Conservation (phyloP, 2,888 invertebrate genomes). For the Amorpha juglandis region DNA sequence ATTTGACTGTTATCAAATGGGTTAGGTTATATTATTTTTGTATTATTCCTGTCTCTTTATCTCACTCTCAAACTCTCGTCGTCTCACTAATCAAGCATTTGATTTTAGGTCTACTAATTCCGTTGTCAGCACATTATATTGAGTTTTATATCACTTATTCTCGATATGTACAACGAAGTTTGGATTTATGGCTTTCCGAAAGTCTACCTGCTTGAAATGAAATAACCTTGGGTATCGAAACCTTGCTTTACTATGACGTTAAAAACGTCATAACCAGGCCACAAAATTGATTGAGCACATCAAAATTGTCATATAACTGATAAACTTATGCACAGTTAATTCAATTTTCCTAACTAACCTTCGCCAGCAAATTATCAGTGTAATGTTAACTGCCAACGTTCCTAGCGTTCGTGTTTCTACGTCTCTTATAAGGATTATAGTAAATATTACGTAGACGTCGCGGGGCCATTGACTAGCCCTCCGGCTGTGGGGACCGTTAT, state of each 20-base stretch:
- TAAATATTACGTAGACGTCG: slow-evolving; percentile 16
- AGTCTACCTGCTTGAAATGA: too few species aligned
- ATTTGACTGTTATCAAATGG: background rate
- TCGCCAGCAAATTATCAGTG: slow-evolving; percentile 18
- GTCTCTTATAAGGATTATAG: slow-evolving; percentile 10
- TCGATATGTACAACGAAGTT: too few species aligned
- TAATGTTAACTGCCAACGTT: slow-evolving; percentile 17
- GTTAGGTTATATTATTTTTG: too few species aligned
- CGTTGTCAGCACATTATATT: too few species aligned
- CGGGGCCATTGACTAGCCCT: slow-evolving; percentile 29
- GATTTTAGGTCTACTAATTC: too few species aligned
- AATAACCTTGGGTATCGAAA: background rate
- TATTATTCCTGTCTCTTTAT: too few species aligned
- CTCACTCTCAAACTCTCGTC: too few species aligned
- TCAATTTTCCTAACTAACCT: slow-evolving; percentile 3
- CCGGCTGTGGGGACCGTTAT: slow-evolving; percentile 28
- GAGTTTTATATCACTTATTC: too few species aligned
- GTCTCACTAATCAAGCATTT: too few species aligned
- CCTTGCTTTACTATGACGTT: background rate
- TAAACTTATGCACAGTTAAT: background rate
- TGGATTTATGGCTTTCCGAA: too few species aligned
- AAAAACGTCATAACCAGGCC: background rate
- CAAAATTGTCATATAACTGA: background rate
- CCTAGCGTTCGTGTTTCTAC: background rate
- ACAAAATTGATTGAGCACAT: background rate